Conservation (phyloP, 2,113 vertebrate species). For the Gorilla gorilla region DNA sequence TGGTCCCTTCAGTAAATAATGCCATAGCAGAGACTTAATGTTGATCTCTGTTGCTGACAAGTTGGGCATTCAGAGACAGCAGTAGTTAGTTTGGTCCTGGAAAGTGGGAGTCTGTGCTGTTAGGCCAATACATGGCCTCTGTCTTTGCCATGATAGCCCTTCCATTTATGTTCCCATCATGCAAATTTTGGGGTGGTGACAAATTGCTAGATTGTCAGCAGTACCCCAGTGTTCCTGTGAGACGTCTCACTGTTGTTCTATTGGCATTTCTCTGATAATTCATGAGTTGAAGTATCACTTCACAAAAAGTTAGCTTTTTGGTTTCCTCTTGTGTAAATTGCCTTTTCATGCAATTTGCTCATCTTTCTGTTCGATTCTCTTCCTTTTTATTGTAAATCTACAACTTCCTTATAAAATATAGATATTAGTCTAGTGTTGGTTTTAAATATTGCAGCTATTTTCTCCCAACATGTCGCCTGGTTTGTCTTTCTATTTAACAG, state of each 20-base stretch:
- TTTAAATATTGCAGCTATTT: background rate
- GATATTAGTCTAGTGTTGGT: background rate
- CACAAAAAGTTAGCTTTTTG: background rate
- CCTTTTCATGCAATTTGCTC: background rate
- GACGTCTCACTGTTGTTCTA: background rate
- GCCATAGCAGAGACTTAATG: background rate
- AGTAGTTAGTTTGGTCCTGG: background rate
- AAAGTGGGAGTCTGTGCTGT: background rate
- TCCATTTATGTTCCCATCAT: background rate
- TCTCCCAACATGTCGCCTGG: background rate
- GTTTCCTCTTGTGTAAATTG: background rate
- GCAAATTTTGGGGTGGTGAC: background rate
- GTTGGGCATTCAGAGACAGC: background rate
- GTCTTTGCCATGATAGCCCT: background rate
- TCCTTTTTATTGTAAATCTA: background rate
- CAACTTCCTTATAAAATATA: background rate
- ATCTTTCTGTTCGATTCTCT: background rate
- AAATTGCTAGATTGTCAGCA: background rate
- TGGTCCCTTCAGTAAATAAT: background rate
- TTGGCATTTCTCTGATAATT: background rate
- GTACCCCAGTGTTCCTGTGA: background rate
- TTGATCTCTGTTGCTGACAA: background rate
- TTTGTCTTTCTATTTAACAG: background rate
- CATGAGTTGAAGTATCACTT: background rate
- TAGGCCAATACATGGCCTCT: background rate